Percentiles rank a stretch among this genome's conserved stretches.
These are phyloP conservation scores for Notodonta dromedarius DNA, from an alignment of 2,888 invertebrate species.

Conservation along the genomic window DNA sequence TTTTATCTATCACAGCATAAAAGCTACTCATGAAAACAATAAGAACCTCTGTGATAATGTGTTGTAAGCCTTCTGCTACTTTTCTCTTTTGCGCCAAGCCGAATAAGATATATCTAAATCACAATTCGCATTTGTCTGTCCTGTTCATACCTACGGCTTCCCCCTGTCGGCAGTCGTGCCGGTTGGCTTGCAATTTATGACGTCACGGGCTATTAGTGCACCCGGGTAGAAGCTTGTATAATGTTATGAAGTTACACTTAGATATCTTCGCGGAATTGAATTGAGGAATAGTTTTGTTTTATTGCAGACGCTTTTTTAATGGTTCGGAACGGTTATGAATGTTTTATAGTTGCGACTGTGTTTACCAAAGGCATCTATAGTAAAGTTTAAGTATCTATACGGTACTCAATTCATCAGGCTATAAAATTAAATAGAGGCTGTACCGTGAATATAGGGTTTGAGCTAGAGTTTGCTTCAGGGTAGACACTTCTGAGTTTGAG, in stretches of 20 bases:
- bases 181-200: constrained; percentile 40
- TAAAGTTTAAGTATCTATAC: background rate
- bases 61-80: constrained; percentile 12
- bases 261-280: constrained; percentile 5
- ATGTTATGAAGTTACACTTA: constrained; percentile 4
- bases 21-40: background rate
- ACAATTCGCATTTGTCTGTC: constrained; percentile 15
- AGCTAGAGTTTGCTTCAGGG: no score
- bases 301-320: constrained; percentile 1
- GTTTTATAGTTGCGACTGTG: background rate
- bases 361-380: background rate
- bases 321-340: background rate
- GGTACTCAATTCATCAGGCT: no score
- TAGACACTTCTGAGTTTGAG: no score
- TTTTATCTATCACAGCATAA: no score
- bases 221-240: constrained; percentile 10
- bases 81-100: constrained; percentile 7
- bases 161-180: constrained; percentile 7
- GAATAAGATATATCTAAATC: constrained; percentile 18
- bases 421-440: no score
- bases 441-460: no score
- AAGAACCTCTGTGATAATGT: background rate
- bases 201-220: constrained; percentile 55
- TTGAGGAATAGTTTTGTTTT: constrained; percentile 1
- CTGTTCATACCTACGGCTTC: constrained; percentile 6